A percentile compares a stretch with the other conserved stretches of the same genome.
These are phyloP conservation scores for Neoitamus cyanurus DNA, from an alignment of 2,888 invertebrate genomes.

Conservation along the genomic window DNA sequence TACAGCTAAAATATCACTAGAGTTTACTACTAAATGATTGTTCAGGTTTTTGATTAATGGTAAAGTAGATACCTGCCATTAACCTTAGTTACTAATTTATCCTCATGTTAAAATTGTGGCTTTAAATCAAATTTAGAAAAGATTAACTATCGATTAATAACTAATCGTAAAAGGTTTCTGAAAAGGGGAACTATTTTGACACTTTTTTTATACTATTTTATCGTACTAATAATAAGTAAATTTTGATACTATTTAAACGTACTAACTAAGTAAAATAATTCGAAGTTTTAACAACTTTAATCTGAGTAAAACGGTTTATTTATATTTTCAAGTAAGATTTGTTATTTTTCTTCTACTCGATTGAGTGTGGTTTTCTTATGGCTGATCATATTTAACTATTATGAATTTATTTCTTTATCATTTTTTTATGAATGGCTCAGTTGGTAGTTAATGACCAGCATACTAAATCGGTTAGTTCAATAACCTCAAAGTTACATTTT, in stretches of 20 bases:
- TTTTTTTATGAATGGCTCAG: no score
- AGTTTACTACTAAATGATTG: constrained; percentile 18
- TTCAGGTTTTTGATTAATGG: constrained; percentile 7
- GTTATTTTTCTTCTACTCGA: background rate
- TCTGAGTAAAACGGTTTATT: background rate
- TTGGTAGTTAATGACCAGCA: no score
- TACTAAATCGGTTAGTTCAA: no score
- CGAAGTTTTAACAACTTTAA: background rate
- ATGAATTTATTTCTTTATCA: no score
- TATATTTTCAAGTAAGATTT: background rate
- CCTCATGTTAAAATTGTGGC: background rate
- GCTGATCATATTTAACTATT: background rate
- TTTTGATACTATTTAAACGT: background rate
- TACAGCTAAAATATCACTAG: background rate
- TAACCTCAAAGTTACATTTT: no score
- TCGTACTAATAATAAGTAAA: background rate
- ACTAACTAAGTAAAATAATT: background rate
- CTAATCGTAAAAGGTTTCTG: background rate
- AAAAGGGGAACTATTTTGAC: background rate
- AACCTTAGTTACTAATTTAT: background rate
- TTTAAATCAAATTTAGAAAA: background rate
- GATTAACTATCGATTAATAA: background rate
- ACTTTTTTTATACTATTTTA: background rate
- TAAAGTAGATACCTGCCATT: background rate
- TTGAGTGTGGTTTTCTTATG: background rate